Percentiles rank a stretch among this genome's conserved stretches.
These are phyloP conservation scores for Fregata magnificens DNA, from an alignment of 2,113 vertebrate genomes.

Conservation along the genomic window DNA sequence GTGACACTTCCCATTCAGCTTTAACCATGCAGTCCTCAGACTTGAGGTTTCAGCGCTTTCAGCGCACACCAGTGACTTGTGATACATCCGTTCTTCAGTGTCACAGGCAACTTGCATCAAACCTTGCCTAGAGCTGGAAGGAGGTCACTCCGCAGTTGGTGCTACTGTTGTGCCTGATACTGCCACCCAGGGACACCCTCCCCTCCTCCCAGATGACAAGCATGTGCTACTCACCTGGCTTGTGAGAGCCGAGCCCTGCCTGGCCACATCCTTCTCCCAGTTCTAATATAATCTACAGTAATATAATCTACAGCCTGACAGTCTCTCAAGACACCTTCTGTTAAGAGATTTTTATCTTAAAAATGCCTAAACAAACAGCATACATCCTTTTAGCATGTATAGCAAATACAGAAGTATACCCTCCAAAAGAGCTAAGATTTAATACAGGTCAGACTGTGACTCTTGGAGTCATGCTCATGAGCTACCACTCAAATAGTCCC, in stretches of 20 bases:
- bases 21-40: neutral
- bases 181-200: neutral
- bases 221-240: neutral
- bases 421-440: neutral
- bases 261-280: neutral
- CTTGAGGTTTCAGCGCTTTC: neutral
- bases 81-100: neutral
- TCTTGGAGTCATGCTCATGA: neutral
- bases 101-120: neutral
- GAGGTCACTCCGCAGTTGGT: neutral
- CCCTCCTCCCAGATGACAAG: neutral
- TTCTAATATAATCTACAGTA: too few relatives aligned
- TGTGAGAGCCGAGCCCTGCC: neutral
- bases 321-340: neutral
- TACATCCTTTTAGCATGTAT: accelerated
- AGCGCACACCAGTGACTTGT: neutral
- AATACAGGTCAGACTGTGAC: neutral
- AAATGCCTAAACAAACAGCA: neutral
- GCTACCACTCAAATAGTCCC: neutral
- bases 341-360: neutral
- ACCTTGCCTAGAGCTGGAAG: neutral
- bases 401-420: neutral
- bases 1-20: neutral
- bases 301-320: neutral
- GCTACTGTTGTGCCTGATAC: neutral